A percentile compares a stretch with the other conserved stretches of the same genome.
Evolutionary conservation across 2,797 vertebrate genomes (phyloP).

Genomic region (Cyclura pinguis): DNA sequence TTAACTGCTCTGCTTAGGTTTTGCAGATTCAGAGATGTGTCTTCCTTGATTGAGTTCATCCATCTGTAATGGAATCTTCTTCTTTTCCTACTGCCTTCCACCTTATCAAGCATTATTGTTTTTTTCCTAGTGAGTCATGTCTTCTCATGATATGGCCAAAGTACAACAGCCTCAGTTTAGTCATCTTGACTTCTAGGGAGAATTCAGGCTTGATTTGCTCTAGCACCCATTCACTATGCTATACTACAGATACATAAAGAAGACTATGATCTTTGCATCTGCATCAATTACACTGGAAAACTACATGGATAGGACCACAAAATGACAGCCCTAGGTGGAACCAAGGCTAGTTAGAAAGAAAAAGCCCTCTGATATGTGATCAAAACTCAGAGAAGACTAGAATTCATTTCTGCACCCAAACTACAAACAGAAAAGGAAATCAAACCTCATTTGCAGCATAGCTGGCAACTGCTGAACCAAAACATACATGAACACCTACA

Average conservation of each 20-base stretch:
- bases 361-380: slow-evolving; percentile 37
- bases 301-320: neutral
- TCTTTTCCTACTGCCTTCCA: no score
- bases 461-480: slow-evolving; percentile 69
- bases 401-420: slow-evolving; percentile 64
- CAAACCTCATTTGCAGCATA: slow-evolving; percentile 66
- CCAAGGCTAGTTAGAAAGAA: neutral
- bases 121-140: no score
- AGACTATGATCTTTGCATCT: neutral
- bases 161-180: no score
- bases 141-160: no score
- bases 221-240: neutral
- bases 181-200: no score
- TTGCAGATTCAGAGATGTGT: no score
- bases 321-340: neutral
- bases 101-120: no score
- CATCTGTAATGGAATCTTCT: no score
- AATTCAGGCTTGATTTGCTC: no score
- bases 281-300: neutral
- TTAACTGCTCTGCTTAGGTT: no score
- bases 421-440: slow-evolving; percentile 70
- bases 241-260: neutral
- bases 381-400: slow-evolving; percentile 52
- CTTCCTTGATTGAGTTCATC: no score
- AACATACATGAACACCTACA: slow-evolving; percentile 69